Conservation (phyloP, 2,888 invertebrate species). For the Erebia ligea region DNA sequence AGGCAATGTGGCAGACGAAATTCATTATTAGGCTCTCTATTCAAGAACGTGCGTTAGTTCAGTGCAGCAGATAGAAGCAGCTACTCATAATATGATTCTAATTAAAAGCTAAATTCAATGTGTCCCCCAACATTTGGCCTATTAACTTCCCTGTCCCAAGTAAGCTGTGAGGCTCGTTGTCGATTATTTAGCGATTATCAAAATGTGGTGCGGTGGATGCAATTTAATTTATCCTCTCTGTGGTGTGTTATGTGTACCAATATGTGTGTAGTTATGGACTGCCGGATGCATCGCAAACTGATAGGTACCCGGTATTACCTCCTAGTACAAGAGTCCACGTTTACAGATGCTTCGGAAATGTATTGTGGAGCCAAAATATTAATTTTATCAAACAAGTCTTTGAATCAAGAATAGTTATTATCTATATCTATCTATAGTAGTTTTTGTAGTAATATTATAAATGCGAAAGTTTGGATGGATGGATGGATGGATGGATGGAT, state of each 20-base stretch:
- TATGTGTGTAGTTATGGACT: too few relatives aligned
- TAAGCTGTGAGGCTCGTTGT: conserved; percentile 51
- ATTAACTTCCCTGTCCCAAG: conserved; percentile 49
- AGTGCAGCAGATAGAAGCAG: not conserved
- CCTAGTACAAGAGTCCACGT: not conserved
- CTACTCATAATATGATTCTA: conserved; percentile 2
- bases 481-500: too few relatives aligned
- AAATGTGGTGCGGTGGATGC: conserved; percentile 54
- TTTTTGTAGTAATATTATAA: too few relatives aligned
- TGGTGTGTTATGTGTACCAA: conserved; percentile 31
- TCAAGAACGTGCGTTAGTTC: not conserved
- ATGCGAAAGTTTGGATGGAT: too few relatives aligned
- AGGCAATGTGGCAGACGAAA: not conserved
- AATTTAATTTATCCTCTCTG: conserved; percentile 70
- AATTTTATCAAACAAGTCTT: not conserved
- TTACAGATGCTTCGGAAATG: not conserved
- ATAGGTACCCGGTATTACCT: conserved; percentile 43
- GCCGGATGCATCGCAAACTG: conserved; percentile 31
- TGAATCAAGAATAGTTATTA: too few relatives aligned
- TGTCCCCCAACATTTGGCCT: conserved; percentile 56
- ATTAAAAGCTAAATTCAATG: conserved; percentile 32
- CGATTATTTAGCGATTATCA: conserved; percentile 73
- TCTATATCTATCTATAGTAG: too few relatives aligned
- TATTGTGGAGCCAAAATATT: not conserved
- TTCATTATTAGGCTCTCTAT: not conserved